These are phyloP conservation scores for Sapajus apella DNA, from an alignment of 2,113 vertebrate genomes.

Conservation along the genomic window DNA sequence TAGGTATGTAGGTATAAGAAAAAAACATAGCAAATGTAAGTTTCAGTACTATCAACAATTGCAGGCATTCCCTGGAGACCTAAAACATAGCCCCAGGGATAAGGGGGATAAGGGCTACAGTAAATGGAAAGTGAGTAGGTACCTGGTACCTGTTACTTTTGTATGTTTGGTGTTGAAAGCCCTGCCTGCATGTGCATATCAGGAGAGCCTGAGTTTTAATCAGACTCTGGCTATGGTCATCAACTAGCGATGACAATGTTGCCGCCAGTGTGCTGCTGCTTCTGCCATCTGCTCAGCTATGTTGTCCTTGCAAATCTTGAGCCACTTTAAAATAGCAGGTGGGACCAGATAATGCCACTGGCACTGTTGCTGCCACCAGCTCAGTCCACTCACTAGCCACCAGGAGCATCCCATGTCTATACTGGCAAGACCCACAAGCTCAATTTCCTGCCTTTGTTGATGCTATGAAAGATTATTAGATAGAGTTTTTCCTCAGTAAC, in stretches of 20 bases:
- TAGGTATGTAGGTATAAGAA: not conserved
- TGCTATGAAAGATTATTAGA: not conserved
- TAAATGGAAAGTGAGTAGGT: not conserved
- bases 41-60: not conserved
- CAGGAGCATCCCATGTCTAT: not conserved
- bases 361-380: not conserved
- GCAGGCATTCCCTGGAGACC: not conserved
- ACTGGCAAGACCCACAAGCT: not conserved
- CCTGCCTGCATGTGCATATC: not conserved
- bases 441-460: not conserved
- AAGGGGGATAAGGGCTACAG: not conserved
- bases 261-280: too few species aligned
- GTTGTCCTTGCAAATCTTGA: not conserved
- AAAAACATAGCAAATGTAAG: not conserved
- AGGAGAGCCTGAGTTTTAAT: not conserved
- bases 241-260: not conserved
- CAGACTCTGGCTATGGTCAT: not conserved
- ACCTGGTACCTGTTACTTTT: not conserved
- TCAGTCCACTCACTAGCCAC: not conserved
- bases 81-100: not conserved
- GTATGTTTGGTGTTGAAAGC: not conserved
- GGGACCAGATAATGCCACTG: not conserved
- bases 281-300: not conserved
- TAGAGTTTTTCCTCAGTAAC: not conserved
- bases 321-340: not conserved